phyloP scores from a whole-genome alignment of 1,140 invertebrate genomes.

The Caenorhabditis briggsae region DNA sequence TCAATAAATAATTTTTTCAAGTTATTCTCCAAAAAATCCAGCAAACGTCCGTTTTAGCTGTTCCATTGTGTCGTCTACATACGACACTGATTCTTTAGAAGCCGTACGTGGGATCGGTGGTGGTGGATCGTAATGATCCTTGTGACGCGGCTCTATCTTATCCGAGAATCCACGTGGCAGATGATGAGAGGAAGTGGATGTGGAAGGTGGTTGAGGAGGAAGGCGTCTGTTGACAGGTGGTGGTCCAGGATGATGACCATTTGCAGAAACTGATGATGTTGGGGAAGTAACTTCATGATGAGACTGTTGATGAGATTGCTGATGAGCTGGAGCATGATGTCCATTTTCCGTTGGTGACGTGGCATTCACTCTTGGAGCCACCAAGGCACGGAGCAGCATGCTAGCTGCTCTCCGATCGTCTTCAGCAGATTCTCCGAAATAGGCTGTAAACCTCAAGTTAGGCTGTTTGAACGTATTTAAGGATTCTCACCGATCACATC shows the following conservation, averaged over 20 bases:
- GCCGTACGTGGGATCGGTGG: constrained; percentile 8
- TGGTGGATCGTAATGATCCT: constrained; percentile 27
- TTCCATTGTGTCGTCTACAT: constrained; percentile 64
- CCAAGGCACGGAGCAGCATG: constrained; percentile 1
- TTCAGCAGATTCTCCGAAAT: constrained; percentile 63
- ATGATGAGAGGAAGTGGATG: not conserved
- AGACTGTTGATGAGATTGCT: not conserved
- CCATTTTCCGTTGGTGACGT: not conserved
- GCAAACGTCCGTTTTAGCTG: constrained; percentile 64
- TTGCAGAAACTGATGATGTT: not conserved
- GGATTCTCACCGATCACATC: constrained; percentile 44
- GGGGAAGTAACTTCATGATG: constrained; percentile 10
- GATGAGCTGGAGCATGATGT: not conserved
- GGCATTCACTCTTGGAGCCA: not conserved
- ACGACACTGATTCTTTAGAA: constrained; percentile 18
- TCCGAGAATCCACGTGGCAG: not conserved
- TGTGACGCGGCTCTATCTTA: not conserved
- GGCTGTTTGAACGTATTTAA: not conserved
- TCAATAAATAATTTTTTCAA: not conserved
- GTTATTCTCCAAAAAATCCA: constrained; percentile 60
- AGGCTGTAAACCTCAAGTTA: constrained; percentile 12
- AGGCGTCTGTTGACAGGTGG: not conserved
- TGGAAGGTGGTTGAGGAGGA: not conserved
- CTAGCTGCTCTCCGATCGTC: constrained; percentile 58
- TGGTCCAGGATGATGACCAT: constrained; percentile 23